Conservation (phyloP, 2,888 invertebrate species). For the Schizaphis graminum region DNA sequence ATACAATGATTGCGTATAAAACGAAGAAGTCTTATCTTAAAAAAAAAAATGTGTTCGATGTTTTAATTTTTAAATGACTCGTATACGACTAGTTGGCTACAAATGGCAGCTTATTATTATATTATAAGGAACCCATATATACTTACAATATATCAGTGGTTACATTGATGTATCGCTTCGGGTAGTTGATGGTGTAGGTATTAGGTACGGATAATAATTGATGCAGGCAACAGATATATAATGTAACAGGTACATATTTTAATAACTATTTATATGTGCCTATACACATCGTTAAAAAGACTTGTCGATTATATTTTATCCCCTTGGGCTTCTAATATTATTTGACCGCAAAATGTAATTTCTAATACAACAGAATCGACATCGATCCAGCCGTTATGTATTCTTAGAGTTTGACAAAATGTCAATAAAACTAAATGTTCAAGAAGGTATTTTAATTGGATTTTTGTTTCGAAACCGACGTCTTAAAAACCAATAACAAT, state of each 20-base stretch:
- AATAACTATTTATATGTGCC: neutral
- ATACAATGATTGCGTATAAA: neutral
- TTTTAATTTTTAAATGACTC: neutral
- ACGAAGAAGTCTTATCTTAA: neutral
- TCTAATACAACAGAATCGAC: neutral
- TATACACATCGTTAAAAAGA: neutral
- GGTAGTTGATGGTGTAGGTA: neutral
- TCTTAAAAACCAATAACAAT: neutral
- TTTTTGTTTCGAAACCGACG: neutral
- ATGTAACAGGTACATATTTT: neutral
- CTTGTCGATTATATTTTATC: neutral
- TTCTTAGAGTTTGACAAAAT: neutral
- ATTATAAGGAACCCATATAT: neutral
- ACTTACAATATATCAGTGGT: neutral
- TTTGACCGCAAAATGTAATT: neutral
- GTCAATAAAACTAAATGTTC: neutral
- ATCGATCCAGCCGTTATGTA: neutral
- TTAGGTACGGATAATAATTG: neutral
- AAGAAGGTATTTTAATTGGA: neutral
- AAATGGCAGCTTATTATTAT: neutral
- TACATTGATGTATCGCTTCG: neutral
- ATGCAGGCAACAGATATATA: neutral
- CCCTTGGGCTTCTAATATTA: neutral
- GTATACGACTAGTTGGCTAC: neutral
- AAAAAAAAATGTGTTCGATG: neutral